Conservation (phyloP, 2,797 vertebrate genomes). For the Chelidonichthys spinosus region DNA sequence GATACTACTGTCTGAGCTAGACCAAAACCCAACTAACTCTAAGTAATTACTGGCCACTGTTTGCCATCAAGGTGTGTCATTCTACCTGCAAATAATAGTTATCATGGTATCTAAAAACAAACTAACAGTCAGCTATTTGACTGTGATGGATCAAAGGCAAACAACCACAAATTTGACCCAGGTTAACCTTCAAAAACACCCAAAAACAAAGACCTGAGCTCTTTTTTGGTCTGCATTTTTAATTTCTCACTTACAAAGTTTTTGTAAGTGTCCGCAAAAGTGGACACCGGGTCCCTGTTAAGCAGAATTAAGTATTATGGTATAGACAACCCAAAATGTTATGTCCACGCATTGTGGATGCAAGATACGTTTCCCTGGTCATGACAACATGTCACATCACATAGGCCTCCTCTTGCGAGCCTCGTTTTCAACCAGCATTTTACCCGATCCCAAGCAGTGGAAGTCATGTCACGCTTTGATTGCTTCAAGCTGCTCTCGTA, state of each 20-base stretch:
- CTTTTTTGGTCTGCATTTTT: too few species aligned
- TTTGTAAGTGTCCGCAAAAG: too few species aligned
- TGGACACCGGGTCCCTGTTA: too few species aligned
- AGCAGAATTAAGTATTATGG: too few species aligned
- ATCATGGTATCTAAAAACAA: constrained; percentile 9
- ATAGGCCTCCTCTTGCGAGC: constrained; percentile 22
- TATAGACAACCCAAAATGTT: too few species aligned
- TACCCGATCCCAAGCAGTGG: constrained; percentile 40
- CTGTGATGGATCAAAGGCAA: constrained; percentile 31
- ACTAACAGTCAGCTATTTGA: not conserved
- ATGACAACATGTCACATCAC: constrained; percentile 40
- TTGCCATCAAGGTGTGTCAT: constrained; percentile 22
- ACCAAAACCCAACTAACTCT: not conserved
- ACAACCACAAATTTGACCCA: constrained; percentile 31
- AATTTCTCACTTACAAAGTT: too few species aligned
- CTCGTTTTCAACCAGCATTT: constrained; percentile 39
- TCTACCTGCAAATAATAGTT: not conserved
- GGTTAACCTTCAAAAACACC: not conserved
- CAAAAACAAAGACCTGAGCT: constrained; percentile 17
- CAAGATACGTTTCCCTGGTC: constrained; percentile 26
- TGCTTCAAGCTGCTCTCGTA: constrained; percentile 55
- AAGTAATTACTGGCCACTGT: not conserved
- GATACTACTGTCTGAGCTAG: not conserved
- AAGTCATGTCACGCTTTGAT: constrained; percentile 69
- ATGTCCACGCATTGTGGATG: too few species aligned